These are phyloP conservation scores for Parasteatoda lunata DNA, from an alignment of 2,888 invertebrate species.

Conservation along the genomic window DNA sequence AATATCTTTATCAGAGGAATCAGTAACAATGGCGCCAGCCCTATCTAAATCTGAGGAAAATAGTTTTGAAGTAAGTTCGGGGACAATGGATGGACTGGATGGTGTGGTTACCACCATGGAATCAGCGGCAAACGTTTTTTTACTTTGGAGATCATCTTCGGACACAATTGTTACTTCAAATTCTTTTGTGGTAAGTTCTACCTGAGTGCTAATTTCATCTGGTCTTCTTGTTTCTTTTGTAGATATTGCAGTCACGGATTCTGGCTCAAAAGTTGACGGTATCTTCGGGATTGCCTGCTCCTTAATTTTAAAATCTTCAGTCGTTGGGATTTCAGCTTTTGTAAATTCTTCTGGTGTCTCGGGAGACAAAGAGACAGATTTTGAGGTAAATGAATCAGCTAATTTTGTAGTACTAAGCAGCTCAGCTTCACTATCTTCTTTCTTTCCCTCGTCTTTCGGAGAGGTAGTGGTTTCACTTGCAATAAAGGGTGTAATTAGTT, in stretches of 20 bases:
- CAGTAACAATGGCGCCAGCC: neutral
- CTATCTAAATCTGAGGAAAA: neutral
- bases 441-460: no score
- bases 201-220: neutral
- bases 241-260: neutral
- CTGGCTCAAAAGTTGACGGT: neutral
- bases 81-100: neutral
- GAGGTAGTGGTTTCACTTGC: no score
- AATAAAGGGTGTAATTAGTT: no score
- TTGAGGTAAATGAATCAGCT: no score
- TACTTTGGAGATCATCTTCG: constrained; percentile 21
- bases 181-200: neutral
- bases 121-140: constrained; percentile 27
- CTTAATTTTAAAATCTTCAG: neutral
- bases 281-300: no score
- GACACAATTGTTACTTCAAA: constrained; percentile 24
- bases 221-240: neutral
- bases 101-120: constrained; percentile 21
- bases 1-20: neutral
- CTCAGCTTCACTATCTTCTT: no score
- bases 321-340: neutral
- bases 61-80: neutral
- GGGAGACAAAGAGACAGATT: no score
- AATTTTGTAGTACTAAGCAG: no score
- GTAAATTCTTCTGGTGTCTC: neutral